Evolutionary conservation across 2,888 invertebrate genomes (phyloP).

Genomic region (Epinotia ramella): DNA sequence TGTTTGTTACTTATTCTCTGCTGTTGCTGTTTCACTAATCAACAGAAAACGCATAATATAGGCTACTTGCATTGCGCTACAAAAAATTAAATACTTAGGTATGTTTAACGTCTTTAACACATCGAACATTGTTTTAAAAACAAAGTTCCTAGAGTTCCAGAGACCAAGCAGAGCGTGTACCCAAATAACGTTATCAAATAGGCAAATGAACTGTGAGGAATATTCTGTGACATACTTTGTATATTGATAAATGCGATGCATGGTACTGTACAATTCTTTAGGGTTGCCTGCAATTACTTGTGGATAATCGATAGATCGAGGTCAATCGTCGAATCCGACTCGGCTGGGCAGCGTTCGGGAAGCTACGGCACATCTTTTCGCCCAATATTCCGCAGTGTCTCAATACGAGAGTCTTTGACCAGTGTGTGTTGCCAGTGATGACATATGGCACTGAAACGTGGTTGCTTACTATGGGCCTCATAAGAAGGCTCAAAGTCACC

Average conservation of each 20-base stretch:
- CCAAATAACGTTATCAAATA: conserved; percentile 38
- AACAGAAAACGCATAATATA: neutral
- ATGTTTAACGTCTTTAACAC: conserved; percentile 4
- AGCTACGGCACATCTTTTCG: too few species aligned
- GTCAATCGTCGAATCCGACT: too few species aligned
- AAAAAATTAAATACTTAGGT: neutral
- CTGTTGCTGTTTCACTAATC: neutral
- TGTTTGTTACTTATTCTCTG: too few species aligned
- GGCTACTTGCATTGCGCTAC: neutral
- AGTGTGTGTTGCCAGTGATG: too few species aligned
- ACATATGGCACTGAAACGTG: too few species aligned
- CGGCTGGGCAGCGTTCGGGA: too few species aligned
- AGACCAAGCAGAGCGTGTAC: conserved; percentile 2
- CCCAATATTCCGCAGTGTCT: too few species aligned
- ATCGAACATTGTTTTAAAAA: conserved; percentile 10
- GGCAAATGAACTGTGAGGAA: conserved; percentile 41
- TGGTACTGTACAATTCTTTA: conserved; percentile 11
- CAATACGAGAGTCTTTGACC: too few species aligned
- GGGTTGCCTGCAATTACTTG: neutral
- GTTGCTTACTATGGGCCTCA: too few species aligned
- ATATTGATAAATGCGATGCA: conserved; percentile 29
- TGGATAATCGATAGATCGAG: neutral
- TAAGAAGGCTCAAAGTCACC: too few species aligned
- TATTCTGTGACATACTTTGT: conserved; percentile 42
- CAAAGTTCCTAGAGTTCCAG: conserved; percentile 24